A percentile compares a stretch with the other conserved stretches of the same genome.
These are phyloP conservation scores for Agrochola circellaris DNA, from an alignment of 2,888 invertebrate genomes.

Conservation along the genomic window DNA sequence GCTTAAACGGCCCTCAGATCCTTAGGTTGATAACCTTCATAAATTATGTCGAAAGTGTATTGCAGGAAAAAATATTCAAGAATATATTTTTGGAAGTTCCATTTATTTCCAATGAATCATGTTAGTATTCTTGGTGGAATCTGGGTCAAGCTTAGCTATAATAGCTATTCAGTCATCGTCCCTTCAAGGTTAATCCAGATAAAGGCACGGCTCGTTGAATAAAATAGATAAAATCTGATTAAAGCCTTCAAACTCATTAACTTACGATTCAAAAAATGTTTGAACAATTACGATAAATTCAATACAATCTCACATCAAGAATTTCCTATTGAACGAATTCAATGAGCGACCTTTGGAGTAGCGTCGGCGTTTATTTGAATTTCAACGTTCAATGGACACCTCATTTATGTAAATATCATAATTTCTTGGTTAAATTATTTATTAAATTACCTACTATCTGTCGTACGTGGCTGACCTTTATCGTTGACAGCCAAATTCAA, in stretches of 20 bases:
- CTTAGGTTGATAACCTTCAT: slow-evolving; percentile 45
- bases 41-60: slow-evolving; percentile 39
- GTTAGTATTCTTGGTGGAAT: slow-evolving; percentile 46
- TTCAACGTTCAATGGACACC: slow-evolving; percentile 48
- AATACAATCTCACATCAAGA: slow-evolving; percentile 54
- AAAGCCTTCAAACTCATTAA: slow-evolving; percentile 56
- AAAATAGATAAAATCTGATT: slow-evolving; percentile 57
- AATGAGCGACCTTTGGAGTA: slow-evolving; percentile 53
- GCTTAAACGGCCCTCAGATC: slow-evolving; percentile 45
- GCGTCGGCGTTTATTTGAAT: slow-evolving; percentile 62
- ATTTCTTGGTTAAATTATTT: slow-evolving; percentile 58
- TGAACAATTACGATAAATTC: slow-evolving; percentile 52
- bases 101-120: slow-evolving; percentile 33
- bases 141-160: slow-evolving; percentile 56
- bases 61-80: slow-evolving; percentile 11
- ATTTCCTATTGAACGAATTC: slow-evolving; percentile 55
- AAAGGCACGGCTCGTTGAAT: slow-evolving; percentile 51
- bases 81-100: slow-evolving; percentile 28
- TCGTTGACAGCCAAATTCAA: slow-evolving; percentile 69
- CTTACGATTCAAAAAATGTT: slow-evolving; percentile 53
- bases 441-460: slow-evolving; percentile 56
- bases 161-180: slow-evolving; percentile 48
- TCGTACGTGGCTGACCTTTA: slow-evolving; percentile 61
- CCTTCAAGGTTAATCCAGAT: slow-evolving; percentile 55
- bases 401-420: slow-evolving; percentile 63